These are phyloP conservation scores for Listronotus oregonensis DNA, from an alignment of 1,140 invertebrate species.

Conservation along the genomic window DNA sequence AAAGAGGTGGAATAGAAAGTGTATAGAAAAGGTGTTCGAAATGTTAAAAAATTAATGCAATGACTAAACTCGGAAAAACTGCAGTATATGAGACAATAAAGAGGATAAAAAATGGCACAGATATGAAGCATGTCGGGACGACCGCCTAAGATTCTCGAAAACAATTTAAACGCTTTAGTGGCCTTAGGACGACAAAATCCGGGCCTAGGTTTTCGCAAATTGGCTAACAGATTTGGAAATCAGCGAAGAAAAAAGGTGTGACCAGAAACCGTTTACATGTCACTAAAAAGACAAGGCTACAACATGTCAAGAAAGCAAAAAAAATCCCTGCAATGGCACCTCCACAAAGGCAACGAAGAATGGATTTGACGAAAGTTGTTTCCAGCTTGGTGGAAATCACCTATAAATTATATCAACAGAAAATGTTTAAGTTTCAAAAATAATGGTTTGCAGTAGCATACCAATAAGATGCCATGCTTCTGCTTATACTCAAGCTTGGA, in stretches of 20 bases:
- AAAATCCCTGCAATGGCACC: too few species aligned
- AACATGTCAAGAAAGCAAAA: too few species aligned
- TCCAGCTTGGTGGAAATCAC: too few species aligned
- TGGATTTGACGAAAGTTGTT: too few species aligned
- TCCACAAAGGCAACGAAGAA: too few species aligned
- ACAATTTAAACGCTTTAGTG: constrained; percentile 5
- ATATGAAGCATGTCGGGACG: neutral
- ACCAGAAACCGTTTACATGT: too few species aligned
- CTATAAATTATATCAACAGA: too few species aligned
- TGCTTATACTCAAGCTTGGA: too few species aligned
- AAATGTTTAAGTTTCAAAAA: too few species aligned
- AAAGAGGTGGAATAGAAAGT: constrained; percentile 1
- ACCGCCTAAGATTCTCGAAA: neutral
- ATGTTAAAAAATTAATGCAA: constrained; percentile 17
- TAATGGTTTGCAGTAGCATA: constrained; percentile 18
- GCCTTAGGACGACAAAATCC: constrained; percentile 3
- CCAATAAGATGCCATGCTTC: constrained; percentile 15
- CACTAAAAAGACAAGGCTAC: too few species aligned
- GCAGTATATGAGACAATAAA: constrained; percentile 3
- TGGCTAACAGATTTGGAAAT: constrained; percentile 6
- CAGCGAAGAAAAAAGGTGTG: too few species aligned
- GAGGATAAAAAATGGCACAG: neutral
- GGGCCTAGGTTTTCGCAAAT: neutral
- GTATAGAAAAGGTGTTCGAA: constrained; percentile 10
- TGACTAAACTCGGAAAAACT: constrained; percentile 7